phyloP scores from a whole-genome alignment of 2,888 invertebrate genomes.

The Serrognathus titanus region DNA sequence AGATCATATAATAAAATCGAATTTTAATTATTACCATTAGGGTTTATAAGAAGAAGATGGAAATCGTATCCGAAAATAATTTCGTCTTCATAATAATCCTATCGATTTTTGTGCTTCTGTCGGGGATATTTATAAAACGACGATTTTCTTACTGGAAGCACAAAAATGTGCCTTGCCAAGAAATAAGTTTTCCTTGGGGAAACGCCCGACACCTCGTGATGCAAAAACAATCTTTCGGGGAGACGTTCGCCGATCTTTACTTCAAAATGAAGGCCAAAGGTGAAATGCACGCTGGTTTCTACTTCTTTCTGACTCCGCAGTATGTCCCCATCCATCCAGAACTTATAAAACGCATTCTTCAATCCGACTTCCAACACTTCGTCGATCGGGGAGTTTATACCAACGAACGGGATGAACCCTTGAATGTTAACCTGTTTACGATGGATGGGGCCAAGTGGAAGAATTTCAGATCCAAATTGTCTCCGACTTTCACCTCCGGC shows the following conservation, averaged over 20 bases:
- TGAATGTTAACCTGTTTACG: slow-evolving; percentile 57
- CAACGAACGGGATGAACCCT: slow-evolving; percentile 55
- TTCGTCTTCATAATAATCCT: too few species aligned
- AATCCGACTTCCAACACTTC: slow-evolving; percentile 58
- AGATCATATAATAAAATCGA: too few species aligned
- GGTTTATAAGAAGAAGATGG: too few species aligned
- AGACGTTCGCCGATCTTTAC: slow-evolving; percentile 13
- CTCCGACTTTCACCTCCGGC: slow-evolving; percentile 24
- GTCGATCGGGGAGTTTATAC: slow-evolving; percentile 58
- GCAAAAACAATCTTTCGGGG: slow-evolving; percentile 5
- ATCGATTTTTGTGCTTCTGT: too few species aligned
- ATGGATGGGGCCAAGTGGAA: slow-evolving; percentile 59
- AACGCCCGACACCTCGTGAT: slow-evolving; percentile 23
- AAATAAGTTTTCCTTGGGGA: slow-evolving; percentile 36
- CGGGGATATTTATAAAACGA: slow-evolving; percentile 17
- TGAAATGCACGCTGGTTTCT: slow-evolving; percentile 26
- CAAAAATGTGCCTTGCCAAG: slow-evolving; percentile 26
- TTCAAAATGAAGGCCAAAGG: slow-evolving; percentile 22
- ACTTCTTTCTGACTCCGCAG: slow-evolving; percentile 22
- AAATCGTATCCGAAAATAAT: too few species aligned
- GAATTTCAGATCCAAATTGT: slow-evolving; percentile 19
- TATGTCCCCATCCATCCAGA: slow-evolving; percentile 30
- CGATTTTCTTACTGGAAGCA: slow-evolving; percentile 34
- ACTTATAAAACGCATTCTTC: slow-evolving; percentile 45
- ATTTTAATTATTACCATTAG: too few species aligned